Base-by-base conservation (phyloP, 2,113 vertebrate species). In the Odontesthes bonariensis region DNA sequence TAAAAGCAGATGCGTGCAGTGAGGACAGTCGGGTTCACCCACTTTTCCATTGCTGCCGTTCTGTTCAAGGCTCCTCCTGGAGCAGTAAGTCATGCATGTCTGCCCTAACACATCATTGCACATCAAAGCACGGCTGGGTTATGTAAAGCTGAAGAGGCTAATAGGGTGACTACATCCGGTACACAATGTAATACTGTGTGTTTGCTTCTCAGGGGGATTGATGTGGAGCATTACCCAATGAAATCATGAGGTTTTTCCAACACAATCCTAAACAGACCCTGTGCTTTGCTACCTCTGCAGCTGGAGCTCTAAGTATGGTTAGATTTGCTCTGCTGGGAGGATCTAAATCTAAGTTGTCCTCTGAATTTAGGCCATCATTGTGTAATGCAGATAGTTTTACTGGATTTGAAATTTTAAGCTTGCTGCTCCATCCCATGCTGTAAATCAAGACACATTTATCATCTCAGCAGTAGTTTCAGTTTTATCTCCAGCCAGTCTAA, bases 101-200 rank as follows among this genome's bases (percentile, higher is more conserved):
- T 64, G 77, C 66, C 65, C 77, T 71, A 80, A 86, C 83, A 81
- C 83, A 86, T 85, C 71, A 77, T 73, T 79, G 85, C 89, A 83
- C 87, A 89, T 90, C 88, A 87, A 86, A 90, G 89, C 88, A 70
- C 76, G 63, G 82, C 86, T 76, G 76, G 80, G 82, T 87, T 87
- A 88, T 89, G 90, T 89, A 87, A 91, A 92, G 92, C 84, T 89
- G 84, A 90, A 82, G 75, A 73, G 85, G 87, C 92, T 91, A 91
- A 92, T 91, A 86, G 79, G 90, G 84, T 90, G 91, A 92, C 89
- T 86, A 85, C 79, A 79, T 91, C 88, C 91, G 86, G 86, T 92
- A 89, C 88, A 87, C 89, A 93, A 91, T 90, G 84, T 86, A 90
- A 91, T 91, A 90, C 86, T 65, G 72, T 81, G 79, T 85, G 87